Percentiles rank a stretch among this genome's conserved stretches.
Evolutionary conservation across 1,140 invertebrate genomes (phyloP).

Genomic region (Coptotermes formosanus): DNA sequence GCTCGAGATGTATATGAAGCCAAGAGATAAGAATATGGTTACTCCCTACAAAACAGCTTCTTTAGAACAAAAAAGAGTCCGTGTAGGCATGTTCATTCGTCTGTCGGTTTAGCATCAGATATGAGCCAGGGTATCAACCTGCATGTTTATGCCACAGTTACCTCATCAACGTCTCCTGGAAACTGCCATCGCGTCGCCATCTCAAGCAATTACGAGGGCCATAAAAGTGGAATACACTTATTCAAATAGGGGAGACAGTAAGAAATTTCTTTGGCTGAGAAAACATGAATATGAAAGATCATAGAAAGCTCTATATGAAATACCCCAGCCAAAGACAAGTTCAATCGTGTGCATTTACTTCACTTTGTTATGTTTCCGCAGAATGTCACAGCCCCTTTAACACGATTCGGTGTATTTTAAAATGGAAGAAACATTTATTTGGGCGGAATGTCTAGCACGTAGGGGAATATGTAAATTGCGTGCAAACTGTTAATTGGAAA

Average conservation of each 20-base stretch:
- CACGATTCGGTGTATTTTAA: too few relatives aligned
- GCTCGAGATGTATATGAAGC: neutral
- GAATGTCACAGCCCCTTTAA: too few relatives aligned
- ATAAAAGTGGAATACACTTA: constrained; percentile 34
- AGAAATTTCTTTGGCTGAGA: neutral
- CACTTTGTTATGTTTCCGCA: neutral
- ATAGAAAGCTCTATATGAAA: neutral
- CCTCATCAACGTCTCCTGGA: constrained; percentile 26
- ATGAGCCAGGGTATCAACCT: neutral
- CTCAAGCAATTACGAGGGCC: constrained; percentile 28
- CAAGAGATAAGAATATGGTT: neutral
- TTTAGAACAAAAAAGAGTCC: neutral
- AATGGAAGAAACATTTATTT: too few relatives aligned
- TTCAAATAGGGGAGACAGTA: constrained; percentile 25
- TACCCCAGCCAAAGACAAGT: neutral
- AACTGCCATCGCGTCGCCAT: constrained; percentile 33
- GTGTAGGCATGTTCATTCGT: neutral
- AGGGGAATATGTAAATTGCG: too few relatives aligned
- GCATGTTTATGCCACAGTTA: constrained; percentile 26
- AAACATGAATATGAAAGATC: neutral
- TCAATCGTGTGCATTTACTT: neutral
- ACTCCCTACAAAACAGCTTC: neutral
- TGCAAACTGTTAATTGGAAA: too few relatives aligned
- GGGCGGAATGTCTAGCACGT: too few relatives aligned
- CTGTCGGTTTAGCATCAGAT: neutral